Percentiles rank a stretch among this genome's conserved stretches.
Conservation (phyloP, 92 coral and sea anemone genomes). For the Metridium senile region DNA sequence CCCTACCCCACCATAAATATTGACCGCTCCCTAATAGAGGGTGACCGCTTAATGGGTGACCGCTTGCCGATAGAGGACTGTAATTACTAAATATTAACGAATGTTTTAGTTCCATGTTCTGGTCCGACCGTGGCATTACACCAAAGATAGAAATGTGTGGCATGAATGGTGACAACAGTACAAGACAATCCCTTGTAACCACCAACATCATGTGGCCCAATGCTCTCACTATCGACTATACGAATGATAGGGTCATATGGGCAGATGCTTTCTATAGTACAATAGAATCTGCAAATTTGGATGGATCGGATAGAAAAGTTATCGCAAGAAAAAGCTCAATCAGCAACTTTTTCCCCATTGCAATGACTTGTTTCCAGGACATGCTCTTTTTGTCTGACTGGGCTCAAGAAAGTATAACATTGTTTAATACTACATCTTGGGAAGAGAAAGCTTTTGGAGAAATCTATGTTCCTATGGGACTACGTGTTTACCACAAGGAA, state of each 20-base stretch:
- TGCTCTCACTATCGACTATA: slow-evolving; percentile 83
- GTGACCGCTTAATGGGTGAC: too few relatives aligned
- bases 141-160: slow-evolving; percentile 89
- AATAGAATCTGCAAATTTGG: slow-evolving; percentile 76
- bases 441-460: slow-evolving; percentile 39
- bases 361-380: slow-evolving; percentile 78
- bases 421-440: slow-evolving; percentile 81
- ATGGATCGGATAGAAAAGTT: slow-evolving; percentile 66
- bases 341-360: slow-evolving; percentile 52
- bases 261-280: slow-evolving; percentile 81
- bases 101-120: slow-evolving; percentile 70
- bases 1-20: too few relatives aligned
- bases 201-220: slow-evolving; percentile 78
- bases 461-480: slow-evolving; percentile 71
- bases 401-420: slow-evolving; percentile 53
- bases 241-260: slow-evolving; percentile 79
- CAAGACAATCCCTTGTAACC: slow-evolving; percentile 54
- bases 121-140: slow-evolving; percentile 85
- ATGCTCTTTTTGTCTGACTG: slow-evolving; percentile 86
- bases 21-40: too few relatives aligned
- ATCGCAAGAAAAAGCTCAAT: slow-evolving; percentile 56
- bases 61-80: too few relatives aligned
- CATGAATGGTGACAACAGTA: slow-evolving; percentile 79
- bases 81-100: too few relatives aligned
- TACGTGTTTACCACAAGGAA: slow-evolving; percentile 73